Percentiles rank a stretch among this genome's conserved stretches.
Conservation (phyloP, 2,888 invertebrate genomes). For the Coleophora flavipennella region DNA sequence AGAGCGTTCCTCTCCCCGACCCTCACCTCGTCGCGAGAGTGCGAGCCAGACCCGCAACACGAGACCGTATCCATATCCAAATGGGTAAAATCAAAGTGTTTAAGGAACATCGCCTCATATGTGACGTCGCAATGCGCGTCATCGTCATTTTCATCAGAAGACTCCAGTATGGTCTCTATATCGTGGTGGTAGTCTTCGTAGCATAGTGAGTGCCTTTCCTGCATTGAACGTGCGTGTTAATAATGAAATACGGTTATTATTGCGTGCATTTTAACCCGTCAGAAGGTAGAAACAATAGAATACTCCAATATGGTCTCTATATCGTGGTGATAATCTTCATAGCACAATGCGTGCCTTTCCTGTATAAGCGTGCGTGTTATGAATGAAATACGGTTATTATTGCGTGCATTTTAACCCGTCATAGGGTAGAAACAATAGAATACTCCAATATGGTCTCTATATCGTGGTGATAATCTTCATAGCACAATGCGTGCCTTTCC, state of each 20-base stretch:
- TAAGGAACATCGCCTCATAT: constrained; percentile 38
- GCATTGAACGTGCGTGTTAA: constrained; percentile 17
- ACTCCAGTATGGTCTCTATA: constrained; percentile 56
- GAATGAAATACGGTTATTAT: background rate
- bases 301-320: constrained; percentile 57
- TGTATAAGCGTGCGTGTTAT: constrained; percentile 19
- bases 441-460: constrained; percentile 57
- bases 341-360: constrained; percentile 21
- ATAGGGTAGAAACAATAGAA: too few species aligned
- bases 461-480: constrained; percentile 48
- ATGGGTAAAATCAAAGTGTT: constrained; percentile 34
- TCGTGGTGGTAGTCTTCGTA: constrained; percentile 48
- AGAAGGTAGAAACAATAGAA: too few species aligned
- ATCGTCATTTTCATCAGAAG: constrained; percentile 35
- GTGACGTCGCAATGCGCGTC: constrained; percentile 37
- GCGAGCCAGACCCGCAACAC: constrained; percentile 20
- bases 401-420: too few species aligned
- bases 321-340: constrained; percentile 48
- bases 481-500: constrained; percentile 21
- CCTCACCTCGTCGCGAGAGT: constrained; percentile 40
- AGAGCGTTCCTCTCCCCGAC: background rate
- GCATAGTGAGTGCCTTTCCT: constrained; percentile 23
- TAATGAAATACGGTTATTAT: background rate
- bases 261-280: too few species aligned
- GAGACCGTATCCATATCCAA: constrained; percentile 30